Base-by-base conservation (phyloP, 2,888 invertebrate species). In the Caenorhabditis afra region DNA sequence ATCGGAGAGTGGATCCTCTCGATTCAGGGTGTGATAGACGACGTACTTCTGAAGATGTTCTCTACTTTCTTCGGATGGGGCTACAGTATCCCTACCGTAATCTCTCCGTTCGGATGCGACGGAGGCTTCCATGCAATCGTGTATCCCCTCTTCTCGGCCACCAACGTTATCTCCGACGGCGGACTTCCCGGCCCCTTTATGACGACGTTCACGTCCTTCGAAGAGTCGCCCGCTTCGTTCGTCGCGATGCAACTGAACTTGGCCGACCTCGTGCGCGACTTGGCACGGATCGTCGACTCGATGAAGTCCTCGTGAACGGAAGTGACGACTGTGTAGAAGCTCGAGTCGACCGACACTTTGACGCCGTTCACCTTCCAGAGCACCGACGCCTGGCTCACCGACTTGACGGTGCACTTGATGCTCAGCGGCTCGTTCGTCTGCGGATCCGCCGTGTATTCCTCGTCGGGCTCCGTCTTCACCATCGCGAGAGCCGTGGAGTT, bases 121-220 rank as follows among this genome's bases (percentile, higher is more conserved):
- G 86, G 86, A 20, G 83, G 83, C 52, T 82, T 68, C 86, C 86
- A 86, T 14, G 71, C 50, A 11, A 86, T 70, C 1, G 71, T 85
- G 49, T 81, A 83, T 45, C 81, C 76, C 18, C 59, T 47, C 37
- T 73, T 74, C 18, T 83, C 83, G 12, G 82, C 77, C 5, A 71
- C 71, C 41, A 85, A 39, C 5, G 74, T 82, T 29, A 85, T 84
- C 41, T 80, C 75, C 11, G 83, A 80, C 10, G 85, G 85, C 3
- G 83, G 82, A 65, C 81, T 84, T 18, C 85, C 85, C 1, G 85
- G 85, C 8, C 85, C 85, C 53, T 74, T 76, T 59, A 81, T 78
- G 11, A 64, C 57, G 35, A 84, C 83, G 16, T 75, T 65, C 2
- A 82, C 79, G 22, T 75, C 75, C 8, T 79, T 71, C 4, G 64